Base-by-base conservation (phyloP, 2,888 invertebrate species). In the Busseola fusca region DNA sequence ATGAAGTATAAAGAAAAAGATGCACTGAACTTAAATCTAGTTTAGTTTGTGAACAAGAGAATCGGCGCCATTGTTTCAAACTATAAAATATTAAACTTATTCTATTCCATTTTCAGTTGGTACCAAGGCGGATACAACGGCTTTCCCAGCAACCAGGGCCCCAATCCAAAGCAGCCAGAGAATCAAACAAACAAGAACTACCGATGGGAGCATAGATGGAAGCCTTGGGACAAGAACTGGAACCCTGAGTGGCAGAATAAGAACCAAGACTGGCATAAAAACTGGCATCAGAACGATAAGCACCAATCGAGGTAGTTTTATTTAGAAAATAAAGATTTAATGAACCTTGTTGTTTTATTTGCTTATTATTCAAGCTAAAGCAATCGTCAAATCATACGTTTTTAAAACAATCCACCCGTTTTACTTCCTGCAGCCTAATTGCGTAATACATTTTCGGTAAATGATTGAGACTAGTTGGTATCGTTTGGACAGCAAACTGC, bases 151-250 rank as follows among this genome's bases (percentile, higher is more conserved):
- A 84, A 85, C 74, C 80, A 85, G 57, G 81, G 84, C 5, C 85
- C 66, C 80, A 87, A 72, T 10, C 40, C 42, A 2, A 89, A 87
- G 73, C 69, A 86, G 16, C 86, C 87, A 58, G 87, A 87, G 56
- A 87, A 86, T 70, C 87, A 87, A 45, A 74, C 87, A 0, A 86
- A 89, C 83, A 89, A 88, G 52, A 84, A 87, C 54, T 73, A 87
- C 70, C 80, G 83, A 27, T 89, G 90, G 90, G 88, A 90, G 64
- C 86, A 88, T 37, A 76, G 87, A 16, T 90, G 92, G 93, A 91
- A 92, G 76, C 90, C 90, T 0, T 91, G 91, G 89, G 87, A 92
- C 72, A 89, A 90, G 71, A 86, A 86, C 83, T 87, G 87, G 87
- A 85, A 86, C 12, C 69, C 82, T 14, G 75, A 82, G 2, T 81